Percentiles rank a stretch among this genome's conserved stretches.
phyloP scores from a whole-genome alignment of 2,797 vertebrate genomes.

The Lophotriccus pileatus region DNA sequence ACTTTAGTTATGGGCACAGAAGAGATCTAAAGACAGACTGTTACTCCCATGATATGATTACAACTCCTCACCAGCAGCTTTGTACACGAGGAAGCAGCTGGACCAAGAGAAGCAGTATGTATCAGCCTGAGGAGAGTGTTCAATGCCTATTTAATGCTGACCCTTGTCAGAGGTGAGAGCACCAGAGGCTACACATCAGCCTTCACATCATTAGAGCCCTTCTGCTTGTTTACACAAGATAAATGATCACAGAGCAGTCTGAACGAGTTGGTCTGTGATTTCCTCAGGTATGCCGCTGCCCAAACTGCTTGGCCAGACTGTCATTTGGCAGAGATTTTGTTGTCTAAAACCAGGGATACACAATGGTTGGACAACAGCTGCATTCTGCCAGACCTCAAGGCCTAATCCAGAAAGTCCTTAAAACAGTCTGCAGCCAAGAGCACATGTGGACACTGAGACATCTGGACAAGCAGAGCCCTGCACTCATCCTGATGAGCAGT shows the following conservation, averaged over 20 bases:
- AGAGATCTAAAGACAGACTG: not conserved
- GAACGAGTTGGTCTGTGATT: not conserved
- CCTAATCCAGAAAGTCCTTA: slow-evolving; percentile 8
- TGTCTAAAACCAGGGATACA: not conserved
- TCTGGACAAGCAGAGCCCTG: not conserved
- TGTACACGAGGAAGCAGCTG: not conserved
- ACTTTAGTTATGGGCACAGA: not conserved
- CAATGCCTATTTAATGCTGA: not conserved
- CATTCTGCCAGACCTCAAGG: not conserved
- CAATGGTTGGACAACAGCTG: slow-evolving; percentile 31
- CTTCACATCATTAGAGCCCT: slow-evolving; percentile 1
- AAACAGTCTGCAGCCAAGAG: slow-evolving; percentile 4
- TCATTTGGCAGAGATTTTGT: slow-evolving; percentile 8
- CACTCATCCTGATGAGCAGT: not conserved
- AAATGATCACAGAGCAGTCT: not conserved
- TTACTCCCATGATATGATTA: not conserved
- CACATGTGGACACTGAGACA: not conserved
- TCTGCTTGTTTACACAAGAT: slow-evolving; percentile 35
- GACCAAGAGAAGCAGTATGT: not conserved
- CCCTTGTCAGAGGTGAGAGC: not conserved
- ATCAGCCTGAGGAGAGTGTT: not conserved
- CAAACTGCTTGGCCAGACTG: slow-evolving; percentile 27
- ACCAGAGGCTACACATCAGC: slow-evolving; percentile 9
- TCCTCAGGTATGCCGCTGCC: not conserved
- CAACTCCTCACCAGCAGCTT: not conserved